A percentile compares a stretch with the other conserved stretches of the same genome.
Conservation (phyloP, 2,113 vertebrate genomes). For the Connochaetes taurinus region DNA sequence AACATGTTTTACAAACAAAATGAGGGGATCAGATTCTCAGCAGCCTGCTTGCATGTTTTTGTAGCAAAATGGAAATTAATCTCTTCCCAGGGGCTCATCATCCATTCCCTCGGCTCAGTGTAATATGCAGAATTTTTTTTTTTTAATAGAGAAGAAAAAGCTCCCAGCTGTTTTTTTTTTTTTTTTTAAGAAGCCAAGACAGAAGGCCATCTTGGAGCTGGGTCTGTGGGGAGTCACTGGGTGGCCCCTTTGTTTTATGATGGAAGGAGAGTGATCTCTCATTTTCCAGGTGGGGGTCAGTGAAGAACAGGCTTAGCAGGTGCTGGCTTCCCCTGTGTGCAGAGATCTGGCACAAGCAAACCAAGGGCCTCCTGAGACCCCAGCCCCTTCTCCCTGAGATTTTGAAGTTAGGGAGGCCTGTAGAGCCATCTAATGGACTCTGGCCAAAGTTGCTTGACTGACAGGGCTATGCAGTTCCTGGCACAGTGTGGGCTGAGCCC, state of each 20-base stretch:
- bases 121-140: slow-evolving; percentile 13
- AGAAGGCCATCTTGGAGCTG: background rate
- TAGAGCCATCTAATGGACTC: background rate
- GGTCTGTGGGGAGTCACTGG: background rate
- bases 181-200: slow-evolving; percentile 29
- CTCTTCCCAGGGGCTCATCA: slow-evolving; percentile 59
- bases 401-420: background rate
- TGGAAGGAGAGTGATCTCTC: background rate
- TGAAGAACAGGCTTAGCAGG: background rate
- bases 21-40: slow-evolving; percentile 51
- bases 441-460: background rate
- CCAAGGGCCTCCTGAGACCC: background rate
- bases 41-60: slow-evolving; percentile 49
- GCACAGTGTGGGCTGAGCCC: background rate
- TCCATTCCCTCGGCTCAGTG: background rate
- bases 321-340: background rate
- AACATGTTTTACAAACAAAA: slow-evolving; percentile 43
- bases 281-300: background rate
- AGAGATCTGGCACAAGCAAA: background rate
- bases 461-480: background rate
- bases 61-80: slow-evolving; percentile 64
- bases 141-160: slow-evolving; percentile 46
- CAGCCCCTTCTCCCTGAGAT: background rate
- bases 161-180: slow-evolving; percentile 44
- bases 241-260: slow-evolving; percentile 24